Base-by-base conservation (phyloP, 2,113 vertebrate species). In the Spheniscus mendiculus region DNA sequence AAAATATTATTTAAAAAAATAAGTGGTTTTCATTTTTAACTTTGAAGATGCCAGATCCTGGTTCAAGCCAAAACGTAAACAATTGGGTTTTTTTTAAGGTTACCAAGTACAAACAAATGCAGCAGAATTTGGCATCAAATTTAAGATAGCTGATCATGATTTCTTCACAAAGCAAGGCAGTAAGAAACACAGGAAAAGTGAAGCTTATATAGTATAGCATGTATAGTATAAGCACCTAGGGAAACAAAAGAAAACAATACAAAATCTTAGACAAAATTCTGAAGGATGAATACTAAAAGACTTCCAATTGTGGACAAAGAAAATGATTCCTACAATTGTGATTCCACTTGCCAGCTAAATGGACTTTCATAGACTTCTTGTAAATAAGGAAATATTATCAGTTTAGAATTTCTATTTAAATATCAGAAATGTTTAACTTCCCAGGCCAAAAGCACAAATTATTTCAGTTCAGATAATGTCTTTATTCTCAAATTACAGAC, bases 221-320 rank as follows among this genome's bases (percentile, higher is more conserved):
- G 2, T n/a, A 13, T 56, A 36, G 4, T 23, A 40, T 12, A 55
- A 44, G 4, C 4, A 44, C 15, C 2, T 49, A 9, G 2, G 5
- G 15, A 71, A 67, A 25, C 21, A 53, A 67, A 67, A 25, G 8
- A 45, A 87, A 88, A 83, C 6, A 66, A 65, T 78, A 4, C 16
- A 45, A 72, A 59, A 25, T 36, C 32, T 56, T 44, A 38, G 20
- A n/a, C 7, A 67, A 47, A 72, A 56, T 32, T 55, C 78, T 78
- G 40, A 66, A 69, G 5, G 10, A 69, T 50, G 58, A 67, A 45
- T 50, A 4, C n/a, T 59, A 29, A 50, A 89, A 70, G 3, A 44
- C 34, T 77, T 86, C 9, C 13, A 63, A 3, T 7, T 52, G 11
- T 23, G 7, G 23, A 10, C 14, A 76, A 45, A 87, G 6, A 45